Percentiles rank a stretch among this genome's conserved stretches.
phyloP scores from a whole-genome alignment of 2,888 invertebrate species.

The Monopis laevigella region DNA sequence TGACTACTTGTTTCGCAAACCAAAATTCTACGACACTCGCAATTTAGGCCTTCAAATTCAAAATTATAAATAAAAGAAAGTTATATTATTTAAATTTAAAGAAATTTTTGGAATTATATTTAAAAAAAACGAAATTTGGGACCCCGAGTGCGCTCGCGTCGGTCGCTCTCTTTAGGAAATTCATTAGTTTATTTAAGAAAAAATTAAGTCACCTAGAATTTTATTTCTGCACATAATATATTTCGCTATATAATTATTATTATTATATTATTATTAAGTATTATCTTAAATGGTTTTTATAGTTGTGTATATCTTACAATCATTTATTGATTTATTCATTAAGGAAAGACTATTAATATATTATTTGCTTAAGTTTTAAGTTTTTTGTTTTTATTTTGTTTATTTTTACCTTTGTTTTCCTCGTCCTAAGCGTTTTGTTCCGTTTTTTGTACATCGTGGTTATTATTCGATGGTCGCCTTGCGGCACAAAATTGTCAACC shows the following conservation, averaged over 20 bases:
- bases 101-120: constrained; percentile 52
- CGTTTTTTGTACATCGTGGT: constrained; percentile 17
- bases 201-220: constrained; percentile 68
- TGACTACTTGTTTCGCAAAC: constrained; percentile 60
- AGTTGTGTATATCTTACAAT: constrained; percentile 67
- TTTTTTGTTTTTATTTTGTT: constrained; percentile 51
- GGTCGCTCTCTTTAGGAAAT: constrained; percentile 55
- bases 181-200: constrained; percentile 66
- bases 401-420: constrained; percentile 38
- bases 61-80: constrained; percentile 67
- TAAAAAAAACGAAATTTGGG: constrained; percentile 53
- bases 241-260: constrained; percentile 61
- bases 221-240: constrained; percentile 69
- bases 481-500: constrained; percentile 57
- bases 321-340: constrained; percentile 67
- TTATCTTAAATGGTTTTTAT: constrained; percentile 64
- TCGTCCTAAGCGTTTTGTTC: constrained; percentile 34
- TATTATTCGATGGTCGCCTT: constrained; percentile 31
- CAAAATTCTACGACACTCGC: constrained; percentile 73
- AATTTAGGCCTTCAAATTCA: constrained; percentile 74
- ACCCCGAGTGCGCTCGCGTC: constrained; percentile 24
- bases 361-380: constrained; percentile 66
- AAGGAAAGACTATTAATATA: constrained; percentile 67
- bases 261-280: constrained; percentile 67
- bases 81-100: constrained; percentile 55